Conservation (phyloP, 2,113 vertebrate species). For the Tapirus terrestris region DNA sequence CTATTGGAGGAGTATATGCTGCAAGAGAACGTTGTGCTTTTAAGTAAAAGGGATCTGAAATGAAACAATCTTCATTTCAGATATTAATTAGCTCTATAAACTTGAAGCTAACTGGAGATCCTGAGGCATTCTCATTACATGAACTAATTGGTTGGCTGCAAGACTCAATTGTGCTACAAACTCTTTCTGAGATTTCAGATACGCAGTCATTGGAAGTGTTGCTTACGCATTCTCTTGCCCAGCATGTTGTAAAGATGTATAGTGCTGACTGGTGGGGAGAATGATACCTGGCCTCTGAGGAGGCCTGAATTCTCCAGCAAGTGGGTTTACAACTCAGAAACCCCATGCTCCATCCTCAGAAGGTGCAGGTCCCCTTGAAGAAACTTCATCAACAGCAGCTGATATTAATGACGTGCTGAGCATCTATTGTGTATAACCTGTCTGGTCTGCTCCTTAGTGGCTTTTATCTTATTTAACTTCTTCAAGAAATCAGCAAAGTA, state of each 20-base stretch:
- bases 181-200: slow-evolving; percentile 45
- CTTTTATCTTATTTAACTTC: neutral
- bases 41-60: slow-evolving; percentile 57
- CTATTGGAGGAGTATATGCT: neutral
- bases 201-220: neutral
- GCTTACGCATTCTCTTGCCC: neutral
- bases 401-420: neutral
- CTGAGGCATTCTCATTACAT: slow-evolving; percentile 12
- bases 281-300: neutral
- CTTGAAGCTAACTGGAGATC: slow-evolving; percentile 45
- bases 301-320: neutral
- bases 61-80: slow-evolving; percentile 60
- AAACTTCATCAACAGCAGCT: neutral
- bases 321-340: neutral
- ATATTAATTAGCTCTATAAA: slow-evolving; percentile 50
- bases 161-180: neutral
- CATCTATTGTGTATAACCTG: neutral
- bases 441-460: neutral
- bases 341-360: neutral
- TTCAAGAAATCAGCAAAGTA: slow-evolving; percentile 9
- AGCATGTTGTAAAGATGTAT: neutral
- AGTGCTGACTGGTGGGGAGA: neutral
- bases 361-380: neutral
- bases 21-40: slow-evolving; percentile 26
- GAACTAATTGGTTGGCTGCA: slow-evolving; percentile 37